Conservation (phyloP, 2,888 invertebrate species). For the Oscheius sp. region DNA sequence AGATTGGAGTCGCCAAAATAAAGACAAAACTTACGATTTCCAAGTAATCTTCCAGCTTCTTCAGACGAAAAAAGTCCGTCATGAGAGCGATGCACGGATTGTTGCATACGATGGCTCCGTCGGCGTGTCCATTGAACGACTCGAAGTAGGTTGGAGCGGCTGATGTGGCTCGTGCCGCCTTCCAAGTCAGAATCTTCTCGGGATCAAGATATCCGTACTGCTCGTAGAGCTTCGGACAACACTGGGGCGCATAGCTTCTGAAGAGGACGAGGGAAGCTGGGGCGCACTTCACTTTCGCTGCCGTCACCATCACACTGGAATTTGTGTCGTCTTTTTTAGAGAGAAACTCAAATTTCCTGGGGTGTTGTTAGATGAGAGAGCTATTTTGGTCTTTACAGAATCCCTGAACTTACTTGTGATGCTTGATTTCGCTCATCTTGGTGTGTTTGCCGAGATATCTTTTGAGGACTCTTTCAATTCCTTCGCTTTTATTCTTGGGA, state of each 20-base stretch:
- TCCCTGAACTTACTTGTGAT: conserved; percentile 36
- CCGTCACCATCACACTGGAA: conserved; percentile 43
- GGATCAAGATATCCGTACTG: conserved; percentile 46
- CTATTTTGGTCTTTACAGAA: neutral
- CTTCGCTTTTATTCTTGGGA: conserved; percentile 39
- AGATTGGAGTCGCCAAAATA: too few species aligned
- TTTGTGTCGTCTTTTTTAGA: neutral
- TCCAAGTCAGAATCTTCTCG: conserved; percentile 41
- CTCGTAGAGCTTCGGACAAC: conserved; percentile 37
- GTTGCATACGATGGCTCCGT: conserved; percentile 50
- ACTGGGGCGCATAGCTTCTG: conserved; percentile 44
- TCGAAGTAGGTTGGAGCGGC: conserved; percentile 48
- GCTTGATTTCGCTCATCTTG: conserved; percentile 23
- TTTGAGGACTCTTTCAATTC: conserved; percentile 39
- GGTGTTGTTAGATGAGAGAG: too few species aligned
- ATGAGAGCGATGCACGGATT: conserved; percentile 46
- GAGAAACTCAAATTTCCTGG: neutral
- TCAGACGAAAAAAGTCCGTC: conserved; percentile 43
- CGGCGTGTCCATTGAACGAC: conserved; percentile 45
- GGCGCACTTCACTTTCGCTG: conserved; percentile 34
- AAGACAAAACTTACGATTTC: too few species aligned
- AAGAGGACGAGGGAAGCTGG: conserved; percentile 45
- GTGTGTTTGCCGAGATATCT: conserved; percentile 41
- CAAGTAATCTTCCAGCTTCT: conserved; percentile 43
- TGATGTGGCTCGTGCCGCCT: conserved; percentile 45